phyloP scores from a whole-genome alignment of 2,797 vertebrate genomes.

The Nyctibius grandis region DNA sequence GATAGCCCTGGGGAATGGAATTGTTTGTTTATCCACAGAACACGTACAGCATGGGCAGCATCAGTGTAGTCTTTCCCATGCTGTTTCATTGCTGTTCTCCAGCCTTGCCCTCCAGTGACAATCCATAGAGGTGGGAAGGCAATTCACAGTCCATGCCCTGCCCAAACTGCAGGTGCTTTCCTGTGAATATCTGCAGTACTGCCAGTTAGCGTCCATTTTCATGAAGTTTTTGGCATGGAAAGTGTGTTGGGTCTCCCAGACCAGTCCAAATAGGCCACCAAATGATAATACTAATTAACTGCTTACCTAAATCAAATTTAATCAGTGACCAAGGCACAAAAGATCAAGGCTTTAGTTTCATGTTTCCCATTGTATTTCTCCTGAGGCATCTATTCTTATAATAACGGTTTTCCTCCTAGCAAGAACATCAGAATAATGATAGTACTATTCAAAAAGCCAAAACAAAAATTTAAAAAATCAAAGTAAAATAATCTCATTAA shows the following conservation, averaged over 20 bases:
- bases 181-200: neutral
- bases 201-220: neutral
- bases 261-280: conserved; percentile 50
- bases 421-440: neutral
- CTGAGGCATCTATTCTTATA: conserved; percentile 25
- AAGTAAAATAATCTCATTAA: neutral
- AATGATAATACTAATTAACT: conserved; percentile 61
- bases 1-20: conserved; percentile 66
- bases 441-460: neutral
- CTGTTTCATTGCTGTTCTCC: conserved; percentile 25
- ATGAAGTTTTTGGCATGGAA: neutral
- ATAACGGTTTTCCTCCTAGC: conserved; percentile 45
- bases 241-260: neutral
- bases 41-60: conserved; percentile 61
- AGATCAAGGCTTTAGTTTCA: conserved; percentile 53
- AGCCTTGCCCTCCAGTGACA: neutral
- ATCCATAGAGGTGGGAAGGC: neutral
- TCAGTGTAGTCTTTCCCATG: conserved; percentile 36
- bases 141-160: neutral
- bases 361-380: conserved; percentile 55
- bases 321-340: conserved; percentile 48
- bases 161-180: neutral
- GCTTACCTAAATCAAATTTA: conserved; percentile 61
- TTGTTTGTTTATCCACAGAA: conserved; percentile 72
- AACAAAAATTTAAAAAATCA: neutral